phyloP scores from a whole-genome alignment of 2,113 vertebrate genomes.

The Dryoscopus gambensis region DNA sequence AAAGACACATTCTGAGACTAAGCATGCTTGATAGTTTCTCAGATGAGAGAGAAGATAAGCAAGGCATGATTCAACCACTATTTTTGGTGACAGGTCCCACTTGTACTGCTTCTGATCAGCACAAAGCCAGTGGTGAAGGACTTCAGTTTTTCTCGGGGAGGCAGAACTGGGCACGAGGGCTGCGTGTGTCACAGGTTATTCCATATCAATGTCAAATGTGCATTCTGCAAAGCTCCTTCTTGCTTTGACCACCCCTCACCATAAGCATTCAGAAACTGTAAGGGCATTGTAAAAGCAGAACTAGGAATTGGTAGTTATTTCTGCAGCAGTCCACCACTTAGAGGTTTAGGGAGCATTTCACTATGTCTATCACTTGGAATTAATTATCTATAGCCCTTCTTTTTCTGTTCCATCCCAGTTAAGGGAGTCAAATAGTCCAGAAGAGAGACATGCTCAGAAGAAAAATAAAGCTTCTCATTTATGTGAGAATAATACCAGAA shows the following conservation, averaged over 20 bases:
- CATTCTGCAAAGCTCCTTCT: background rate
- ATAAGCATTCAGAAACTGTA: background rate
- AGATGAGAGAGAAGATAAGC: background rate
- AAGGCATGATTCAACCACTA: background rate
- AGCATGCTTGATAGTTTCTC: background rate
- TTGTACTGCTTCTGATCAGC: background rate
- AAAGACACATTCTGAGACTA: background rate
- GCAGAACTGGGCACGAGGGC: background rate
- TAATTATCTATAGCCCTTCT: background rate
- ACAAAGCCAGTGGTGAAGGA: background rate
- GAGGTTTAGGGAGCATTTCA: background rate
- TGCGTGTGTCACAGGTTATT: background rate
- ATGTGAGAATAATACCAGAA: background rate
- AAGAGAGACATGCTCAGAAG: background rate
- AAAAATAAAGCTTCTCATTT: background rate
- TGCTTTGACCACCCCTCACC: background rate
- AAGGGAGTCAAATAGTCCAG: background rate
- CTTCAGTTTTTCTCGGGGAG: background rate
- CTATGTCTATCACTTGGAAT: background rate
- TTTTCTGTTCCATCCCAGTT: background rate
- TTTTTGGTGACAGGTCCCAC: background rate
- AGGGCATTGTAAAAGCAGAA: background rate
- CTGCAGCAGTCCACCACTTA: background rate
- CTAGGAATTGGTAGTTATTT: background rate
- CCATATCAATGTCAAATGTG: background rate